These are phyloP conservation scores for Nothobranchius furzeri DNA, from an alignment of 2,113 vertebrate species.

Conservation along the genomic window DNA sequence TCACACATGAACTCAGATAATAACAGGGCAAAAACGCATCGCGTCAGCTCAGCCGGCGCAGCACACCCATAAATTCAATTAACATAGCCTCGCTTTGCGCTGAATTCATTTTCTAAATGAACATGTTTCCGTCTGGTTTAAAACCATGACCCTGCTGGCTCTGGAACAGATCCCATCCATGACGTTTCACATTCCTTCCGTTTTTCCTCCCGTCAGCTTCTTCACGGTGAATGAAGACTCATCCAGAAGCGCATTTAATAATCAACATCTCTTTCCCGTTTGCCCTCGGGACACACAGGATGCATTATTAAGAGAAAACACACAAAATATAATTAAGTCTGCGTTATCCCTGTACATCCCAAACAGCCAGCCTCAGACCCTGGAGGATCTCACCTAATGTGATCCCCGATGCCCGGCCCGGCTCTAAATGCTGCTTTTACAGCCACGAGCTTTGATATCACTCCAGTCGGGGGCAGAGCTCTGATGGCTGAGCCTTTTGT, in stretches of 20 bases:
- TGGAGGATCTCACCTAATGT: constrained; percentile 58
- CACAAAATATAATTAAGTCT: constrained; percentile 59
- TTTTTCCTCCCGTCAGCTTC: constrained; percentile 9
- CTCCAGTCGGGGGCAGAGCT: constrained; percentile 17
- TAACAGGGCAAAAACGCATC: constrained; percentile 15
- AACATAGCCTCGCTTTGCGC: constrained; percentile 9
- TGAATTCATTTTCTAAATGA: constrained; percentile 20
- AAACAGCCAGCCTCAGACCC: constrained; percentile 18
- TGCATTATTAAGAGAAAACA: constrained; percentile 43
- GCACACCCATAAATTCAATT: constrained; percentile 2
- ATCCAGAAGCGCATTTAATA: constrained; percentile 43
- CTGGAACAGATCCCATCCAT: constrained; percentile 1
- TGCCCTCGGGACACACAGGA: constrained; percentile 27
- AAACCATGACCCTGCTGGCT: neutral
- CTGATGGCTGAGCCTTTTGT: constrained; percentile 24
- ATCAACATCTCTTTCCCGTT: constrained; percentile 44
- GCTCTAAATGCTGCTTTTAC: constrained; percentile 49
- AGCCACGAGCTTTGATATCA: constrained; percentile 43
- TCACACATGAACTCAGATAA: constrained; percentile 14
- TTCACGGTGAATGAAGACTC: constrained; percentile 46
- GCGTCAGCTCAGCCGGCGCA: constrained; percentile 14
- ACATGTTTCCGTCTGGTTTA: neutral
- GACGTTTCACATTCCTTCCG: neutral
- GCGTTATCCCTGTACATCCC: constrained; percentile 27
- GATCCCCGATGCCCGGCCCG: constrained; percentile 52